Percentiles rank a stretch among this genome's conserved stretches.
These are phyloP conservation scores for Acleris literana DNA, from an alignment of 2,888 invertebrate species.

Conservation along the genomic window DNA sequence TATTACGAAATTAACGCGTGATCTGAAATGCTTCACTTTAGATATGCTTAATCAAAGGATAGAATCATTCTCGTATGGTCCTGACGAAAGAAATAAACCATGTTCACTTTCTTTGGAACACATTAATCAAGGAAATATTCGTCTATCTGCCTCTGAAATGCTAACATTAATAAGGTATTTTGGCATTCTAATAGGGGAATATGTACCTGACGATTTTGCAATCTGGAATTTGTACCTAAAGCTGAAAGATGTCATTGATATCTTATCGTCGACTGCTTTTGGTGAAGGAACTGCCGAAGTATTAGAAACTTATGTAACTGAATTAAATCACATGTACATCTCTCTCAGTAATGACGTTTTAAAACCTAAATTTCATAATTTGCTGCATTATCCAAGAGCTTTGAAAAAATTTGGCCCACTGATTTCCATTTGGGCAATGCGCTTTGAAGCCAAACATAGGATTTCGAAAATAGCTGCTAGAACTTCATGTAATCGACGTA, in stretches of 20 bases:
- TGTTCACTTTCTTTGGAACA: constrained; percentile 8
- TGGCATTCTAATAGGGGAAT: constrained; percentile 24
- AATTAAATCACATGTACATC: constrained; percentile 26
- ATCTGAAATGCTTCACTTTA: constrained; percentile 8
- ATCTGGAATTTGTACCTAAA: constrained; percentile 24
- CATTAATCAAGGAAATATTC: constrained; percentile 10
- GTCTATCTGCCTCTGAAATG: constrained; percentile 35
- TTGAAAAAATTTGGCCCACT: constrained; percentile 37
- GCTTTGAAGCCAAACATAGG: constrained; percentile 39
- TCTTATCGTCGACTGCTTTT: constrained; percentile 5
- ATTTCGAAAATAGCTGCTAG: constrained; percentile 35
- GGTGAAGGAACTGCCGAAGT: constrained; percentile 7
- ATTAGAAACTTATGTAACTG: constrained; percentile 18
- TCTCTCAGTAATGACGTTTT: constrained; percentile 11
- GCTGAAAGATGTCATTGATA: constrained; percentile 26
- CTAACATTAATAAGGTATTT: constrained; percentile 34
- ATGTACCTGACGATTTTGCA: constrained; percentile 20
- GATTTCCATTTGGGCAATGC: constrained; percentile 33
- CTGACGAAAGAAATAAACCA: constrained; percentile 5
- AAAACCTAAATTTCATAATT: constrained; percentile 37
- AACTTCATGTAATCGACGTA: constrained; percentile 30
- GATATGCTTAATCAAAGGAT: background rate
- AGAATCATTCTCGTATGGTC: constrained; percentile 4
- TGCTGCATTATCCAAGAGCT: constrained; percentile 33
- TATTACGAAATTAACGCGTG: background rate